These are phyloP conservation scores for Phycodurus eques DNA, from an alignment of 2,113 vertebrate species.

Conservation along the genomic window DNA sequence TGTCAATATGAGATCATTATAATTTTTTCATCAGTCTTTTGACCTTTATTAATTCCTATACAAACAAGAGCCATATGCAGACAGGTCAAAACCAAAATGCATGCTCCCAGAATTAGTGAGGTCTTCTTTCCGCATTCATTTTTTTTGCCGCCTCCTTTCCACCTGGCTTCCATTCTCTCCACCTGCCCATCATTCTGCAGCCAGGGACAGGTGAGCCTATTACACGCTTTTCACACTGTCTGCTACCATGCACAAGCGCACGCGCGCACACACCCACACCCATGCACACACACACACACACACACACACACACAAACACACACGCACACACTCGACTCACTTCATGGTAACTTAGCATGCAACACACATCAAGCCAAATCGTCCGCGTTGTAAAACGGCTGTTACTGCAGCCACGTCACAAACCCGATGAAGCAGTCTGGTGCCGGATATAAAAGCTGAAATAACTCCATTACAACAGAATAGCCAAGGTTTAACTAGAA, in stretches of 20 bases:
- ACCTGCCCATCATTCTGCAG: constrained; percentile 64
- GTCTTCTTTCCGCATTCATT: constrained; percentile 11
- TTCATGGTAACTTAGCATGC: constrained; percentile 53
- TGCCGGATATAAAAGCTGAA: constrained; percentile 20
- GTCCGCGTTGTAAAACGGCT: constrained; percentile 53
- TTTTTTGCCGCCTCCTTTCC: constrained; percentile 22
- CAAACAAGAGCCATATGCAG: not conserved
- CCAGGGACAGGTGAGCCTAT: constrained; percentile 61
- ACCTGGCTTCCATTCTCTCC: constrained; percentile 60
- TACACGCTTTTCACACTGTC: constrained; percentile 54
- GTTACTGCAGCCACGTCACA: constrained; percentile 47
- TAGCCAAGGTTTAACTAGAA: not conserved
- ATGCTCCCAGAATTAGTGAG: not conserved
- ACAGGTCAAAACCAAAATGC: constrained; percentile 7
- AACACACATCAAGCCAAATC: constrained; percentile 51
- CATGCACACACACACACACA: constrained; percentile 15
- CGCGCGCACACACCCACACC: constrained; percentile 23
- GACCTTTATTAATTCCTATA: not conserved
- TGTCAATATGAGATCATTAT: not conserved
- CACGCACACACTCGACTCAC: constrained; percentile 21
- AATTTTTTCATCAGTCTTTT: too few species aligned
- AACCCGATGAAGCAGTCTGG: constrained; percentile 60
- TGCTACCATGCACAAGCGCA: constrained; percentile 20
- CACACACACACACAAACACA: constrained; percentile 24
- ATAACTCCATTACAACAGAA: constrained; percentile 13